These are phyloP conservation scores for Panonychus citri DNA, from an alignment of 1,140 invertebrate genomes.

Conservation along the genomic window DNA sequence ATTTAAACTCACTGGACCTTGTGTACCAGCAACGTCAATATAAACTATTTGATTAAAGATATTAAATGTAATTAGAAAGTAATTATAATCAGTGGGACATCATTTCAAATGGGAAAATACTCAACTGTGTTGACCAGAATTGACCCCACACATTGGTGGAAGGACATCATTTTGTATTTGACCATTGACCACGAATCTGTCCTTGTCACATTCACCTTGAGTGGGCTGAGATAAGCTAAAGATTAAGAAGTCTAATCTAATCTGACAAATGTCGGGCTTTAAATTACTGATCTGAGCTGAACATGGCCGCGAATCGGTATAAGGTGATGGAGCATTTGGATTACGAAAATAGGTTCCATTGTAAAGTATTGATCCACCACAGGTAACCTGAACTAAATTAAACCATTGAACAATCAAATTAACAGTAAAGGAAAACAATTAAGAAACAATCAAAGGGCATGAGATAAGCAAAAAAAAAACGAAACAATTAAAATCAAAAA, in stretches of 20 bases:
- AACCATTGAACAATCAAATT: too few relatives aligned
- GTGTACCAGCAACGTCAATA: slow-evolving; percentile 25
- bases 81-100: slow-evolving; percentile 1
- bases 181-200: slow-evolving; percentile 10
- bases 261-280: slow-evolving; percentile 10
- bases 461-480: too few relatives aligned
- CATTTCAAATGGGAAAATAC: slow-evolving; percentile 7
- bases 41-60: slow-evolving; percentile 30
- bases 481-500: too few relatives aligned
- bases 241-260: slow-evolving; percentile 37
- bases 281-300: slow-evolving; percentile 7
- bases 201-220: slow-evolving; percentile 18
- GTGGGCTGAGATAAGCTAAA: slow-evolving; percentile 44
- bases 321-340: slow-evolving; percentile 42
- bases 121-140: slow-evolving; percentile 45
- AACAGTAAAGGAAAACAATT: too few relatives aligned
- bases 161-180: slow-evolving; percentile 39
- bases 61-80: slow-evolving; percentile 1
- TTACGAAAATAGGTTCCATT: slow-evolving; percentile 65
- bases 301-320: slow-evolving; percentile 37
- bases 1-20: slow-evolving; percentile 11
- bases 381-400: slow-evolving; percentile 23
- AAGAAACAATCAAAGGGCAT: too few relatives aligned
- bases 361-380: slow-evolving; percentile 42
- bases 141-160: slow-evolving; percentile 44